Evolutionary conservation across 2,113 vertebrate species (phyloP), one percentile per base, ranked within the genome.

Genomic region (Trogon surrucura): DNA sequence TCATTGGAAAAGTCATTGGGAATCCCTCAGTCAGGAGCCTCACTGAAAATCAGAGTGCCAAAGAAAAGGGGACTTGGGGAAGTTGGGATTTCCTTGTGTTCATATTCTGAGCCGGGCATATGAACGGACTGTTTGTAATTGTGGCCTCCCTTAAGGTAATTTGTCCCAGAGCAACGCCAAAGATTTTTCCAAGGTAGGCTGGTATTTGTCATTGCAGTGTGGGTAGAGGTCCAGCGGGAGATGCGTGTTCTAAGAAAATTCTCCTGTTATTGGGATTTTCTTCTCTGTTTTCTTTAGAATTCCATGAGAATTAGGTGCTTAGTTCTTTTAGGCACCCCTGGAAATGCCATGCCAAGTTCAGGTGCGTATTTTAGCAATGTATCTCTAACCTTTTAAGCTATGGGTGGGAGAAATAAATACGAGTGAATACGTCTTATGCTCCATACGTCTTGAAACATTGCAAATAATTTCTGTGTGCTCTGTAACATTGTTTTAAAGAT

Each of bases 401-500:
- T 30, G 5, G n/a, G 25, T 65, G 29, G 29, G 25, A 27, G 57
- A 65, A 80, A 47, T 23, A 85, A 67, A 57, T 9, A 67, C 8
- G 74, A 82, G 21, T 61, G 1, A 44, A 16, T 72, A 1, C 27
- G 11, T 25, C 4, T 80, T 81, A 21, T 23, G 10, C 27, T 66
- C 47, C 10, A 3, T 83, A 22, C 16, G 13, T 57, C 84, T 75
- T 80, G 19, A 90, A 88, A 50, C 25, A 6, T 41, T 95, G 69
- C 21, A 74, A 77, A 71, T 57, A 93, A 92, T 78, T 78, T 96
- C 45, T 64, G 0, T 53, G 50, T 86, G 51, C 56, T 93, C 27
- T 62, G 38, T 85, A 96, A 71, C 23, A 41, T 89, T 70, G 30
- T 51, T 97, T 97, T 95, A 94, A 94, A 93, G 58, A 95, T 80